Conservation (phyloP, 2,113 vertebrate genomes). For the Erpornis zantholeuca region DNA sequence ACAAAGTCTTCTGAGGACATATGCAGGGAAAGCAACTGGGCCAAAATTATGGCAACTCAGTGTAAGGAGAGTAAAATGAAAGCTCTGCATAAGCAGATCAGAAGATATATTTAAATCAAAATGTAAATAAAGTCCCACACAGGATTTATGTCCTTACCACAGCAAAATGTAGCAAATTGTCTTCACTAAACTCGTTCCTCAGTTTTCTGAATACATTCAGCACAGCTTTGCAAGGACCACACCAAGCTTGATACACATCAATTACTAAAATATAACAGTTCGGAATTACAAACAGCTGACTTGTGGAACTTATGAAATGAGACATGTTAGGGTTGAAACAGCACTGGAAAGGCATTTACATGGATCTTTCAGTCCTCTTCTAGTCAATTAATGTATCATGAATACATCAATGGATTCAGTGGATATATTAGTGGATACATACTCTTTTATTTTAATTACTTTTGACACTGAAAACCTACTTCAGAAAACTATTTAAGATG, state of each 20-base stretch:
- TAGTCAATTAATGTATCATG: neutral
- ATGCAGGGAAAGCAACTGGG: neutral
- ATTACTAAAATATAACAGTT: conserved; percentile 56
- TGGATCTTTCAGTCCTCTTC: neutral
- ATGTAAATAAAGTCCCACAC: neutral
- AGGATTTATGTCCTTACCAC: conserved; percentile 63
- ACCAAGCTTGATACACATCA: conserved; percentile 77
- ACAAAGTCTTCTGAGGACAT: neutral
- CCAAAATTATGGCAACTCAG: neutral
- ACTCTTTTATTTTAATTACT: neutral
- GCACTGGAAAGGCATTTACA: neutral
- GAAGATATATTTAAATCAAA: neutral
- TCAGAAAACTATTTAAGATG: neutral
- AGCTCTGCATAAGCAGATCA: neutral
- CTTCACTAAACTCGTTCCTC: conserved; percentile 67
- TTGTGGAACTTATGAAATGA: neutral
- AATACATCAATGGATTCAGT: neutral
- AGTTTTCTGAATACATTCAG: conserved; percentile 66
- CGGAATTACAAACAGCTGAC: neutral
- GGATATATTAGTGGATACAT: neutral
- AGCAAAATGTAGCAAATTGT: conserved; percentile 71
- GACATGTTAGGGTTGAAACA: neutral
- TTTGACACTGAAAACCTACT: neutral
- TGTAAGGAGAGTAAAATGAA: neutral
- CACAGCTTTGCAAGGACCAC: conserved; percentile 79